Evolutionary conservation across 2,113 vertebrate species (phyloP), one percentile per base, ranked within the genome.

Genomic region (Anoura caudifer): DNA sequence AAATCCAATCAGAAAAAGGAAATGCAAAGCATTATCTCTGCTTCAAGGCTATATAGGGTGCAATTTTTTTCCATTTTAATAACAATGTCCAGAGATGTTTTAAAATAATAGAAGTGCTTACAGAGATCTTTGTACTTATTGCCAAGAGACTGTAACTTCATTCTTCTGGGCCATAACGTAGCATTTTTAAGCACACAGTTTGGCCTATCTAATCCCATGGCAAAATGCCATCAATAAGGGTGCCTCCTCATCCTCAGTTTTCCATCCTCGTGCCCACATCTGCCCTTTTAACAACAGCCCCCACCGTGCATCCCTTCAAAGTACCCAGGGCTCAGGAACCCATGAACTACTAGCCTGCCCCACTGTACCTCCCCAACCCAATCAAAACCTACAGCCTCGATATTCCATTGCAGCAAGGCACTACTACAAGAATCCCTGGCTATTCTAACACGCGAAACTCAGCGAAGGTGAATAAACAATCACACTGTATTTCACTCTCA

Each of bases 1-100:
- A 91, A 96, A 94, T 76, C 63, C 94, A 87, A 96, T 95, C 80
- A 81, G 52, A 92, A 69, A 85, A 52, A 72, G 56, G 79, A 97
- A 94, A 94, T 87, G 86, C 80, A 67, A 93, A 95, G 72, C 75
- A 54, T 43, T 76, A 26, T 87, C 88, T 91, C 69, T 80, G 82
- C 75, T 87, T 87, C 72, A 91, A 91, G 45, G 31, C n/a, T 94
- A 31, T 36, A 76, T 16, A 75, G 59, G 77, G 69, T 87, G 20
- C 69, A 52, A 84, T 36, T 77, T 52, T 63, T 81, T 80, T 15
- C 13, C 36, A 89, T 70, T 94, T 94, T 91, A 93, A 95, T 92
- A 89, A 91, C 36, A 24, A 93, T 76, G 47, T 80, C 90, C 73
- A 90, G 61, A 76, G 8, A 76, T 41, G 19, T 14, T 95, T 56